Conservation (phyloP, 2,113 vertebrate genomes). For the Canis aureus region DNA sequence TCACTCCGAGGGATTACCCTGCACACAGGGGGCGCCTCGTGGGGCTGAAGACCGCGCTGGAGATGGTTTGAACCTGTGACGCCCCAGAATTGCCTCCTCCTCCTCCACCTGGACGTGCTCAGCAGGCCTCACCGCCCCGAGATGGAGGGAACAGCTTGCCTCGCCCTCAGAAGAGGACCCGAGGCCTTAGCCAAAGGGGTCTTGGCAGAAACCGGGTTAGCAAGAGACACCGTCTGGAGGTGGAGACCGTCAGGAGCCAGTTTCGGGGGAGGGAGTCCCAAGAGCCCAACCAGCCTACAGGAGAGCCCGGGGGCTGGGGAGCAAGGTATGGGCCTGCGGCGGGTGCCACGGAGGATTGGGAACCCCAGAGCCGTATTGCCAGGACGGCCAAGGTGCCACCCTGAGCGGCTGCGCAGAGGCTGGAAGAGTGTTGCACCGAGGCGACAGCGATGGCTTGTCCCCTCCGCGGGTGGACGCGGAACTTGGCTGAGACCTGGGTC, state of each 20-base stretch:
- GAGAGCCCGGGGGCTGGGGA: background rate
- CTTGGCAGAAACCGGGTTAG: too few relatives aligned
- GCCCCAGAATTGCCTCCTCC: background rate
- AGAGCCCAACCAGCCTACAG: background rate
- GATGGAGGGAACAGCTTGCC: background rate
- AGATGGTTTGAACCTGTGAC: background rate
- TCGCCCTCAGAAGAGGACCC: accelerated
- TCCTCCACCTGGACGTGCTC: background rate
- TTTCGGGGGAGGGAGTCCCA: background rate
- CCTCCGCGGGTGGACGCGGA: background rate
- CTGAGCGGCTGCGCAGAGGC: background rate
- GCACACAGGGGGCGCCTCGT: accelerated
- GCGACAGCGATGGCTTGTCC: background rate
- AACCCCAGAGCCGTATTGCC: background rate
- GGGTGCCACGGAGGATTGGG: background rate
- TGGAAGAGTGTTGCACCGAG: background rate
- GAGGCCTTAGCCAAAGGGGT: background rate
- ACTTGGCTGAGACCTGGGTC: too few relatives aligned
- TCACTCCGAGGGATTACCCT: background rate
- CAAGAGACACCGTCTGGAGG: background rate
- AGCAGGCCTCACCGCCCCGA: background rate
- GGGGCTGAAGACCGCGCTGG: background rate
- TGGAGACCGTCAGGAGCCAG: background rate
- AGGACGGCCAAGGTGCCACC: background rate
- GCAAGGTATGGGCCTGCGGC: background rate